Evolutionary conservation across 1,140 invertebrate species (phyloP).

Genomic region (Drosophila truncata): DNA sequence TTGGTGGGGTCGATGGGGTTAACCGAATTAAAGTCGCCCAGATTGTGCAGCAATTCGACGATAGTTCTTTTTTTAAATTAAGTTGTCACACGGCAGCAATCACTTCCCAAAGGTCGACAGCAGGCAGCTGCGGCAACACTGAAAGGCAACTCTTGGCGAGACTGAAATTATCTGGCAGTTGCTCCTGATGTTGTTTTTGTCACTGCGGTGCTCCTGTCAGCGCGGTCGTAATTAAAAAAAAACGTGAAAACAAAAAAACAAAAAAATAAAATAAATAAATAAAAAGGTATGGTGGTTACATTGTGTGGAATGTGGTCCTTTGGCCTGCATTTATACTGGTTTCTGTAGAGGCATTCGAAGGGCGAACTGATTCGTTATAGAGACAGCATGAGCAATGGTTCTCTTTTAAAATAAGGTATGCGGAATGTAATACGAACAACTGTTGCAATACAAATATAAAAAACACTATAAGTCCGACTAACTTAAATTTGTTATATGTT

Average conservation of each 20-base stretch:
- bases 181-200: slow-evolving; percentile 28
- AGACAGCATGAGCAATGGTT: not conserved
- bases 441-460: too few species aligned
- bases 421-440: too few species aligned
- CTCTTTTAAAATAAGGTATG: not conserved
- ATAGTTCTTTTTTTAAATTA: slow-evolving; percentile 61
- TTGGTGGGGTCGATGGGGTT: slow-evolving; percentile 25
- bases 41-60: slow-evolving; percentile 17
- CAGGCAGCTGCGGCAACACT: slow-evolving; percentile 14
- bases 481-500: too few species aligned
- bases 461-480: too few species aligned
- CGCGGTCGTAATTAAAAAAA: slow-evolving; percentile 61
- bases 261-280: slow-evolving; percentile 6
- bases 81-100: slow-evolving; percentile 59
- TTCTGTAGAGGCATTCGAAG: not conserved
- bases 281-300: not conserved
- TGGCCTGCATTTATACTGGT: not conserved
- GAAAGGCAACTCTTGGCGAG: slow-evolving; percentile 33
- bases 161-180: slow-evolving; percentile 47
- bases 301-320: slow-evolving; percentile 14
- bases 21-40: slow-evolving; percentile 59
- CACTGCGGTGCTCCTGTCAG: slow-evolving; percentile 39
- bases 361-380: not conserved
- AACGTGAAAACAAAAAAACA: not conserved
- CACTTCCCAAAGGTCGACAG: slow-evolving; percentile 40